These are phyloP conservation scores for Drosophila recens DNA, from an alignment of 2,888 invertebrate species.

Conservation along the genomic window DNA sequence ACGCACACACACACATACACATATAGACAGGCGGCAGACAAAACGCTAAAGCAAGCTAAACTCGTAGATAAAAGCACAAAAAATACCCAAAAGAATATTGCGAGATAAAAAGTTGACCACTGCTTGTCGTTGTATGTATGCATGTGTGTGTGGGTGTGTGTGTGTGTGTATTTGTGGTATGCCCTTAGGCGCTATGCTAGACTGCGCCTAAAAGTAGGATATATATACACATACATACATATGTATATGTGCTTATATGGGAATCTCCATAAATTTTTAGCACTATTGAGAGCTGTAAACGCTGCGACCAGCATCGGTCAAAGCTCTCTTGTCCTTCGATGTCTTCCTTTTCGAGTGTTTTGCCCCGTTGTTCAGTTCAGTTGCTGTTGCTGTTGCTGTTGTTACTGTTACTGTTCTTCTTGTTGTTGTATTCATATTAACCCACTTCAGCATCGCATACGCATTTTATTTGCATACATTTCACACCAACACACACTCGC, in stretches of 20 bases:
- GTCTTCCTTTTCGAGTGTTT: constrained; percentile 68
- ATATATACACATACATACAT: neutral
- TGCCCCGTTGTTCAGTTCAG: constrained; percentile 38
- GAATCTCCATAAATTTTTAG: constrained; percentile 46
- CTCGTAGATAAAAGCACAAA: constrained; percentile 3
- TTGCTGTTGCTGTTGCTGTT: constrained; percentile 22
- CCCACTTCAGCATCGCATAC: constrained; percentile 77
- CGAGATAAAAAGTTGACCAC: constrained; percentile 37
- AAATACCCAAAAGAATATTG: constrained; percentile 12
- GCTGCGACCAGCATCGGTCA: constrained; percentile 46
- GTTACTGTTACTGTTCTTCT: constrained; percentile 19
- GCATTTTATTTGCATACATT: constrained; percentile 80
- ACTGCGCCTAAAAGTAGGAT: constrained; percentile 5
- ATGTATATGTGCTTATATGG: neutral
- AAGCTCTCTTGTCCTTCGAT: constrained; percentile 70
- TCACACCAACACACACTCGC: constrained; percentile 27
- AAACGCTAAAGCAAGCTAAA: neutral
- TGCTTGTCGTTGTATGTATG: constrained; percentile 1
- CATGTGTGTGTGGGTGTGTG: neutral
- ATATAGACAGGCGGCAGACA: constrained; percentile 5
- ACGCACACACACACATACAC: constrained; percentile 1
- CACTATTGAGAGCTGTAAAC: constrained; percentile 28
- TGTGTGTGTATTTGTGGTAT: neutral
- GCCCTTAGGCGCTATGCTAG: constrained; percentile 27
- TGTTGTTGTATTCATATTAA: constrained; percentile 74